Evolutionary conservation across 2,888 invertebrate species (phyloP).

Genomic region (Argyra leucocephala): DNA sequence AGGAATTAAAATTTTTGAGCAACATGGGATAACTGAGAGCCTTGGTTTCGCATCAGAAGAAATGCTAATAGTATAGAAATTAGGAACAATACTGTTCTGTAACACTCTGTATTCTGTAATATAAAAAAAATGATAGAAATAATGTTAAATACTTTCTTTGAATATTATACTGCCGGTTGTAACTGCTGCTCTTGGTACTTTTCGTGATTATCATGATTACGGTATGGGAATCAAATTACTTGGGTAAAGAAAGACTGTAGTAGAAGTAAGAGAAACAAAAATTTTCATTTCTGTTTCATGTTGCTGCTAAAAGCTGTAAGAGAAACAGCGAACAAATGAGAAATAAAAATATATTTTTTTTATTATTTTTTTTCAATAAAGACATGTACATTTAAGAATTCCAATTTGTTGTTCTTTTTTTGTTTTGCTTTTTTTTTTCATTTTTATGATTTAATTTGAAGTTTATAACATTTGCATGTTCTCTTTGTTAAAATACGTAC

Average conservation of each 20-base stretch:
- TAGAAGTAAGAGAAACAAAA: background rate
- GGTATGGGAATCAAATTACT: background rate
- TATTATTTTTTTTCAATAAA: background rate
- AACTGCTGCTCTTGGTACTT: background rate
- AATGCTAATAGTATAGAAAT: too few relatives aligned
- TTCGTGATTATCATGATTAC: background rate
- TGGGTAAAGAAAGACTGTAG: background rate
- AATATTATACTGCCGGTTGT: background rate
- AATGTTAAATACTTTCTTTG: background rate
- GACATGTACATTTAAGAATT: conserved; percentile 9
- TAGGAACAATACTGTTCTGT: too few relatives aligned
- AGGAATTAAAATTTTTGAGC: too few relatives aligned
- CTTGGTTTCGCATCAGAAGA: too few relatives aligned
- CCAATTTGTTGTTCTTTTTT: background rate
- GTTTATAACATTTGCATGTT: conserved; percentile 9
- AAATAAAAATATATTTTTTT: too few relatives aligned
- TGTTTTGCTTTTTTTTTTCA: background rate
- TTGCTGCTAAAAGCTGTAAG: background rate
- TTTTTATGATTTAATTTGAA: conserved; percentile 11
- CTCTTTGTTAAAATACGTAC: background rate
- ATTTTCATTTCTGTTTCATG: background rate
- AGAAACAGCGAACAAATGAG: background rate
- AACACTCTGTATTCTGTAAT: background rate
- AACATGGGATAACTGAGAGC: too few relatives aligned
- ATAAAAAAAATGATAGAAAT: too few relatives aligned